Conservation (phyloP, 2,888 invertebrate species). For the Sphaerophoria taeniata region DNA sequence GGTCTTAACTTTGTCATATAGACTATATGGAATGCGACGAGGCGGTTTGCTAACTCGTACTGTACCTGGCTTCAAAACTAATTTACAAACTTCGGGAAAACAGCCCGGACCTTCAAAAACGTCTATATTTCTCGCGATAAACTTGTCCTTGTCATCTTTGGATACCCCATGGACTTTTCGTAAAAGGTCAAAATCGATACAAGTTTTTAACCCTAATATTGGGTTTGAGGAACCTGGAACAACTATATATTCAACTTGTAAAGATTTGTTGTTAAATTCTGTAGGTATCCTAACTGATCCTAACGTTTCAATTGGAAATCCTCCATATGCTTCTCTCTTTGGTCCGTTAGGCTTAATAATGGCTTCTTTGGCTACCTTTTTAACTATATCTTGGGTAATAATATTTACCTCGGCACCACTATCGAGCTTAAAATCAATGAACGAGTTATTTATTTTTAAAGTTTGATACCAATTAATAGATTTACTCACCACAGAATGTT, state of each 20-base stretch:
- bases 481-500: constrained; percentile 23
- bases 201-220: constrained; percentile 30
- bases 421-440: constrained; percentile 39
- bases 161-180: constrained; percentile 8
- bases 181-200: constrained; percentile 31
- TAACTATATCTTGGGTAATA: constrained; percentile 22
- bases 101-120: constrained; percentile 13
- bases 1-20: constrained; percentile 4
- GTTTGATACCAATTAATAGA: constrained; percentile 27
- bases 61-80: constrained; percentile 18
- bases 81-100: constrained; percentile 23
- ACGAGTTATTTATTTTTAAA: constrained; percentile 35
- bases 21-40: constrained; percentile 2
- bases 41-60: constrained; percentile 13
- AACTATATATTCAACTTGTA: background rate
- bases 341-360: constrained; percentile 4
- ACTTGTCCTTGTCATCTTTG: background rate
- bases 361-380: constrained; percentile 9
- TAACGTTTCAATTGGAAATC: constrained; percentile 31
- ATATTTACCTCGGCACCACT: constrained; percentile 37
- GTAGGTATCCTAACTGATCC: background rate
- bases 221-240: background rate
- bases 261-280: background rate
- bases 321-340: constrained; percentile 40
- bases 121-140: constrained; percentile 19